Conservation (phyloP, 2,888 invertebrate species). For the Hydraecia micacea region DNA sequence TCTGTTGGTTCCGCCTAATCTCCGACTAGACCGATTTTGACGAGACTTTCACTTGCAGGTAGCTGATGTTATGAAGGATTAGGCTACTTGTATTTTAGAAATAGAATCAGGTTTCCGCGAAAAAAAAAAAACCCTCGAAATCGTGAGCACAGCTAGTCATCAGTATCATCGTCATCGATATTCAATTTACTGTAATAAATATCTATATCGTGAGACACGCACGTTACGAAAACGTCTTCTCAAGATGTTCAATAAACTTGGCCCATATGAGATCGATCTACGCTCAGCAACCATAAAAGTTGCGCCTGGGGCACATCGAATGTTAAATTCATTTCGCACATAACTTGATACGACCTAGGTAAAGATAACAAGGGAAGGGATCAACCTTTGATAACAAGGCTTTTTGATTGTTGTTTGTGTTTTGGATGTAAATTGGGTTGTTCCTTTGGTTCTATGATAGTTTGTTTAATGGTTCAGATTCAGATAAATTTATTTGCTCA, state of each 20-base stretch:
- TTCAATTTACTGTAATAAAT: slow-evolving; percentile 1
- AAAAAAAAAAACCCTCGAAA: too few relatives aligned
- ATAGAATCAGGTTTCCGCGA: too few relatives aligned
- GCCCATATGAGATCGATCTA: slow-evolving; percentile 50
- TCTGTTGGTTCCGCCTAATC: too few relatives aligned
- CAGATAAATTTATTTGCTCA: too few relatives aligned
- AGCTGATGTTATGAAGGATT: too few relatives aligned
- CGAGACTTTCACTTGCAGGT: too few relatives aligned
- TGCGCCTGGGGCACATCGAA: slow-evolving; percentile 54
- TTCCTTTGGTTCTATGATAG: background rate
- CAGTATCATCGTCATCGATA: too few relatives aligned
- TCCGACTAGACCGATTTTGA: too few relatives aligned
- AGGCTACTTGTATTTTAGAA: too few relatives aligned
- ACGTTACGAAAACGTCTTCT: slow-evolving; percentile 31
- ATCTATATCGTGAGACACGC: slow-evolving; percentile 10
- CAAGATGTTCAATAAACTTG: slow-evolving; percentile 60
- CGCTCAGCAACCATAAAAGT: slow-evolving; percentile 47
- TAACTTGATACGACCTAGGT: slow-evolving; percentile 46
- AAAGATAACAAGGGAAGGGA: slow-evolving; percentile 62
- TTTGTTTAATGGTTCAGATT: background rate
- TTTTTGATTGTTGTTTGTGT: slow-evolving; percentile 31
- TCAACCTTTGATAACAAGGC: slow-evolving; percentile 55
- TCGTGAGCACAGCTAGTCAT: too few relatives aligned
- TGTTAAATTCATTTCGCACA: slow-evolving; percentile 66
- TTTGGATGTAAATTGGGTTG: slow-evolving; percentile 28